Conservation (phyloP, 2,888 invertebrate genomes). For the Emesis furor region DNA sequence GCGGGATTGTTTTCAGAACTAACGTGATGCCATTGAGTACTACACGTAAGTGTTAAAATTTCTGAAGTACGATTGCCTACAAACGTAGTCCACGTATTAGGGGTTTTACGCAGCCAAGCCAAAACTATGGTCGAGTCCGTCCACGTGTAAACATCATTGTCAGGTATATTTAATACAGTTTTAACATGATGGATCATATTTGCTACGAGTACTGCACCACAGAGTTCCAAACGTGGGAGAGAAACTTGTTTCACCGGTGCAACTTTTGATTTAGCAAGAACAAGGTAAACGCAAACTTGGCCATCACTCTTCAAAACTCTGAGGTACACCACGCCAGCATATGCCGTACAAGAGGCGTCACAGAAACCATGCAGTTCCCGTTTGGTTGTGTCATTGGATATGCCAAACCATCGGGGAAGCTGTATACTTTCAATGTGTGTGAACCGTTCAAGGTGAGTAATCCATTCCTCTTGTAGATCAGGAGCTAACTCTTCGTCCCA, state of each 20-base stretch:
- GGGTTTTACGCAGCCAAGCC: neutral
- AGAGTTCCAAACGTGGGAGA: neutral
- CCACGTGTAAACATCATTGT: neutral
- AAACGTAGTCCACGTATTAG: neutral
- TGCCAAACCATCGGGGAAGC: conserved; percentile 17
- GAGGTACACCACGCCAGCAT: conserved; percentile 40
- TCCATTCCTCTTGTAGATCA: conserved; percentile 35
- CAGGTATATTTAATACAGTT: neutral
- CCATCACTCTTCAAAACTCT: conserved; percentile 26
- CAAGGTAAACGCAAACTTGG: conserved; percentile 16
- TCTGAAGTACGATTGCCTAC: neutral
- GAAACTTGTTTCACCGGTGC: conserved; percentile 6
- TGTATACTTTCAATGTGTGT: neutral
- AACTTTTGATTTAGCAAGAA: conserved; percentile 23
- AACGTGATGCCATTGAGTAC: conserved; percentile 5
- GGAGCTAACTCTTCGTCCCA: conserved; percentile 48
- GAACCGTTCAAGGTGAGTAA: conserved; percentile 19
- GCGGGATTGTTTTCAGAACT: neutral
- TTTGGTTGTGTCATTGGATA: neutral
- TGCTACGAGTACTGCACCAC: neutral
- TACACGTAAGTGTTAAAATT: neutral
- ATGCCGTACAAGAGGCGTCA: conserved; percentile 40
- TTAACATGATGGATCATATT: neutral
- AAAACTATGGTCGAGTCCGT: conserved; percentile 1
- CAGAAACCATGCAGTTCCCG: conserved; percentile 22